Base-by-base conservation (phyloP, 30 jellyfish, hydroid and myxozoan genomes). In the Catostylus mosaicus region DNA sequence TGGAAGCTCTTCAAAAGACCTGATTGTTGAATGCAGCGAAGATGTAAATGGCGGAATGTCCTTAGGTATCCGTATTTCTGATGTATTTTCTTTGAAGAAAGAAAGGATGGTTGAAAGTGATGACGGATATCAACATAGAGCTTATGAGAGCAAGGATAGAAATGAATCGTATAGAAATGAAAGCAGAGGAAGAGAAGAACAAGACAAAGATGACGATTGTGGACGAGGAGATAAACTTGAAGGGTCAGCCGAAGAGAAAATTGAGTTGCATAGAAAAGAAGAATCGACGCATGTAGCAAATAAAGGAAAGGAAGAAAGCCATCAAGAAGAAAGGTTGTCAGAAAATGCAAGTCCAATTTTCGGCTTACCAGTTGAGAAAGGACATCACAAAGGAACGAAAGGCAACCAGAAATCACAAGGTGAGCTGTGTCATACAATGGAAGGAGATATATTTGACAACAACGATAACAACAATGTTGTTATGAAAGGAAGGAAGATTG, bases 61-160 rank as follows among this genome's bases (percentile, higher is more conserved):
- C 27, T 18, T 82, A 32, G 92, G 92, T 22, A 67, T 82, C 16
- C 80, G 92, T 9, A 82, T 82, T 19, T 24, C 86, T 68, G 92
- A 82, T 1, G 92, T 82, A 0, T 82, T 52, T 26, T 82, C 92
- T n/a, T 51, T 82, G 30, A 82, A 64, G 16, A 40, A 18, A 50
- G 63, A 50, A 27, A 6, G 20, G 2, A 27, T 50, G 14, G 80
- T 35, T 34, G 56, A 65, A 16, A 26, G 7, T 19, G 29, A n/a
- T 8, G 7, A 46, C 31, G 81, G 35, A 19, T 12, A 19, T 37
- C 12, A 19, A 33, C 4, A 8, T 33, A 38, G 1, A 14, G 4
- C 38, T 14, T 0, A 18, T 34, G 77, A 18, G 63, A 3, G 4
- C 6, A 50, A 16, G 5, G 63, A 18, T 50, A 8, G 24, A 50